Evolutionary conservation across 2,113 vertebrate genomes (phyloP), one percentile per base, ranked within the genome.

Genomic region (Apistogramma diplotaenia): DNA sequence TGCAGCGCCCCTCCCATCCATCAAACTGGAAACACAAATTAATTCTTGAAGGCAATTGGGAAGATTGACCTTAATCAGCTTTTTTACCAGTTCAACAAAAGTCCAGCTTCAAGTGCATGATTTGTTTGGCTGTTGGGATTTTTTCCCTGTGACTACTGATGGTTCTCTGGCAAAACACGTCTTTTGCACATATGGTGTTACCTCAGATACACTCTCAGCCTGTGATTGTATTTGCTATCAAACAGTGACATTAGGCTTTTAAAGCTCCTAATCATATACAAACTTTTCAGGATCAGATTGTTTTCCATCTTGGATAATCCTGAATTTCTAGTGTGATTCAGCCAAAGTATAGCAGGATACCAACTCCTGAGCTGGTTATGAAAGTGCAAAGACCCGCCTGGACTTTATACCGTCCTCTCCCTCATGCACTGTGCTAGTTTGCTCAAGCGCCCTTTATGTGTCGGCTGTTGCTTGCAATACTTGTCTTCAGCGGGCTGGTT

Each of bases 401-500:
- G 51, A 33, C 8, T 60, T 23, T 71, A 23, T 67, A 31, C 33
- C 54, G 27, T 59, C 43, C 8, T 82, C 40, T 62, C 18, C 53
- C 46, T 86, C 58, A 5, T 73, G 58, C 18, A 1, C 58, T 71
- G 21, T 46, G 25, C 19, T 18, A 80, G 37, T 79, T 60, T 40
- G 82, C 29, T 56, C 57, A 13, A 54, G 19, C 56, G 85, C 77
- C 80, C 72, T 71, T 71, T 54, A 73, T 54, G 58, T 82, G 59
- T 71, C 27, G 49, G 70, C 71, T 79, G 70, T 58, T 74, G 60
- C 76, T 55, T 55, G 61, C 31, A 53, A 37, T 87, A 8, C 35
- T 78, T 18, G 21, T 83, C 84, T 75, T 92, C 57, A 75, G 40
- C 83, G 81, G 40, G 62, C 15, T 13, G 37, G 65, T 93, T 94